Evolutionary conservation across 2,888 invertebrate genomes (phyloP).

Genomic region (Ecliptopera silaceata): DNA sequence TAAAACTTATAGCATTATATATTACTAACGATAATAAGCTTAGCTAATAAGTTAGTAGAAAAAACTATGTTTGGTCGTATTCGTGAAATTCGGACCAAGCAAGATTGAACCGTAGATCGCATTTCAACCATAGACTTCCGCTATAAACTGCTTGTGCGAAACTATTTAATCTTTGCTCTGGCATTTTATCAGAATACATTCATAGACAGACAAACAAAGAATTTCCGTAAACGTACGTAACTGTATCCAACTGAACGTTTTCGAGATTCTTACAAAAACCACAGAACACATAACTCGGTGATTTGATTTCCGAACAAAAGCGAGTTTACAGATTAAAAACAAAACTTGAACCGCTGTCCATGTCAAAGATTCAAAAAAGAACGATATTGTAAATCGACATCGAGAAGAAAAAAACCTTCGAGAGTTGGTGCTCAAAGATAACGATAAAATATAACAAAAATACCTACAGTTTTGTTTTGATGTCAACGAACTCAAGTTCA

Average conservation of each 20-base stretch:
- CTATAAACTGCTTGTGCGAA: constrained; percentile 18
- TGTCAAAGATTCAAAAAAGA: too few relatives aligned
- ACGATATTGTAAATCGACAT: too few relatives aligned
- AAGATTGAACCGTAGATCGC: constrained; percentile 3
- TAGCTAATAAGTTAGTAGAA: too few relatives aligned
- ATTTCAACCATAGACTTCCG: constrained; percentile 24
- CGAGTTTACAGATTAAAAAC: too few relatives aligned
- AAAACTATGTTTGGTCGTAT: background rate
- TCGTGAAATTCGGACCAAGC: background rate
- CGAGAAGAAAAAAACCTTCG: background rate
- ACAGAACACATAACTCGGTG: too few relatives aligned
- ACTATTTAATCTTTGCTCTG: constrained; percentile 10
- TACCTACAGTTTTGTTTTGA: background rate
- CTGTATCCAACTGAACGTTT: too few relatives aligned
- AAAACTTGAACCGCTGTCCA: too few relatives aligned
- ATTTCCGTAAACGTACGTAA: background rate
- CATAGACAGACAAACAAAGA: background rate
- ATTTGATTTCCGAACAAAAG: too few relatives aligned
- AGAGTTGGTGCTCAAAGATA: background rate
- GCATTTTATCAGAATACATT: constrained; percentile 13
- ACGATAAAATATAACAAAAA: background rate
- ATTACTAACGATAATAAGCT: too few relatives aligned
- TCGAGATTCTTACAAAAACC: too few relatives aligned
- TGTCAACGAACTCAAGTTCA: constrained; percentile 1
- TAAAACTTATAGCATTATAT: too few relatives aligned